Conservation (phyloP, 64 coral and sea anemone genomes). For the Catalaphyllia jardinei region DNA sequence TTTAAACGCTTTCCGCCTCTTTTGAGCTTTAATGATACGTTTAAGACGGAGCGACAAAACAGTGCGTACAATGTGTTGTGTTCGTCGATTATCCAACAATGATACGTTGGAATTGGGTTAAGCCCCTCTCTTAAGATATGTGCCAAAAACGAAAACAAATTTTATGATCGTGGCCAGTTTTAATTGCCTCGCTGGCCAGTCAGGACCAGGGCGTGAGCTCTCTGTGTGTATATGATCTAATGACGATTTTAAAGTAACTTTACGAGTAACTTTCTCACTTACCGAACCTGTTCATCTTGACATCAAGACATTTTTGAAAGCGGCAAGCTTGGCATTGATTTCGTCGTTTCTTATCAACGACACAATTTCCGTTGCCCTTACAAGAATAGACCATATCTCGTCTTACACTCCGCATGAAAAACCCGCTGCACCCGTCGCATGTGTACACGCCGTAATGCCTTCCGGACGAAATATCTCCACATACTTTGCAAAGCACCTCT, state of each 20-base stretch:
- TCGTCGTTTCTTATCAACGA: constrained; percentile 93
- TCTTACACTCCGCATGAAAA: constrained; percentile 95
- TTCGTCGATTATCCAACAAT: constrained; percentile 33
- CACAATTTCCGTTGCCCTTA: constrained; percentile 92
- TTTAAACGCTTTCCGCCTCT: constrained; percentile 3
- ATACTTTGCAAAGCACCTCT: constrained; percentile 95
- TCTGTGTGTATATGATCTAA: neutral
- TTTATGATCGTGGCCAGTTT: constrained; percentile 19
- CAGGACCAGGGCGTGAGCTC: neutral
- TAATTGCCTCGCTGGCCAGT: neutral
- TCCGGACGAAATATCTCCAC: constrained; percentile 95
- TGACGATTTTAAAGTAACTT: constrained; percentile 28
- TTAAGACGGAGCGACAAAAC: constrained; percentile 10
- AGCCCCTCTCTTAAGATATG: constrained; percentile 46
- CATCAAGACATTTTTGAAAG: constrained; percentile 96
- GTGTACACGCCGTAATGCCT: constrained; percentile 94
- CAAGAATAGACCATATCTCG: constrained; percentile 97
- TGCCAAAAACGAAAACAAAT: constrained; percentile 49
- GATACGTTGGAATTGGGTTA: constrained; percentile 20
- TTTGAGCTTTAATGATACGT: neutral
- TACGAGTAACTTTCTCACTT: constrained; percentile 60
- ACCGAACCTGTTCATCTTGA: constrained; percentile 99
- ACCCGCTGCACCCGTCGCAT: constrained; percentile 91
- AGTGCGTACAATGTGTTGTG: constrained; percentile 4
- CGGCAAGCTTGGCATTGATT: constrained; percentile 99